Evolutionary conservation across 1,140 invertebrate species (phyloP), one percentile per base, ranked within the genome.

Genomic region (Zaprionus capensis): DNA sequence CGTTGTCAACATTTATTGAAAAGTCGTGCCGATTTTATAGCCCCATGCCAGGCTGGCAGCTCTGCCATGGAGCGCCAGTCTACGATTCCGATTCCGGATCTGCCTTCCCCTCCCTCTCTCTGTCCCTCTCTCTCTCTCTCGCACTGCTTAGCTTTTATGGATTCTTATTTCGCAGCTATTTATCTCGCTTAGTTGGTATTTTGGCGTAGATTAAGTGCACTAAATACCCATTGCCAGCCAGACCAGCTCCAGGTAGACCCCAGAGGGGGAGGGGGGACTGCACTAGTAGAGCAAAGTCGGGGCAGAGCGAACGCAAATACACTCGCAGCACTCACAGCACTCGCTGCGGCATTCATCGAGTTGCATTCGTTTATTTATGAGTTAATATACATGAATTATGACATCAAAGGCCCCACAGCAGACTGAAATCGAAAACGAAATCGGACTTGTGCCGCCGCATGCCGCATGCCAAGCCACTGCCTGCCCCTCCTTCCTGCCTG

Each of bases 381-480:
- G 86, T 91, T 91, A 91, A 91, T 91, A 91, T 91, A 91, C 85
- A 90, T 91, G 90, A 91, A 91, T 91, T 91, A 91, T 91, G 90
- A 91, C 90, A 91, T 90, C 85, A 90, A 90, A 90, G 85, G 83
- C 83, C 78, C 84, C 84, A 86, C 82, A 87, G 79, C 78, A 78
- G 67, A 74, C 77, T 84, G 82, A 86, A 86, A 81, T 85, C 82
- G 78, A 85, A 81, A 81, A 81, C 80, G 76, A 80, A 83, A 83
- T 83, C 76, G 77, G 81, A 75, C 70, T 78, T 78, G 76, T 57
- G 81, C 81, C 77, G 81, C 81, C 73, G 81, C 72, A 71, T 69
- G 51, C 49, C 51, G 38, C 38, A 41, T 55, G 31, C 62, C 20
- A 44, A 2, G 20, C 24, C n/a, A 11, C 15, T 64, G 49, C 28